These are phyloP conservation scores for Datnioides undecimradiatus DNA, from an alignment of 2,113 vertebrate species.

Conservation along the genomic window DNA sequence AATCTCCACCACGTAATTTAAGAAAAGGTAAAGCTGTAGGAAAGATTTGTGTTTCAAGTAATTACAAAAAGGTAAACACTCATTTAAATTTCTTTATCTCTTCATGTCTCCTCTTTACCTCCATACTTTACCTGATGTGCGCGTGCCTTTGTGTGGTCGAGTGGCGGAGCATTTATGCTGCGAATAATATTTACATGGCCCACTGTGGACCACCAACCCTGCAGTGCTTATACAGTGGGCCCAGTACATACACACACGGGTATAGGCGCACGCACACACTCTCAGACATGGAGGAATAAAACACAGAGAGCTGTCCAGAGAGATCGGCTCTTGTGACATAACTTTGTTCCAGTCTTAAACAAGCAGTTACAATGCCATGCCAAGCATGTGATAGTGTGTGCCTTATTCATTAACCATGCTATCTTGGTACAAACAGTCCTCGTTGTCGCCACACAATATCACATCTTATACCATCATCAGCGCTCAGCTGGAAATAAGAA, in stretches of 20 bases:
- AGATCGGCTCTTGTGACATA: slow-evolving; percentile 41
- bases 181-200: slow-evolving; percentile 75
- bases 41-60: background rate
- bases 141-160: slow-evolving; percentile 40
- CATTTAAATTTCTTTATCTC: slow-evolving; percentile 14
- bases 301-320: slow-evolving; percentile 29
- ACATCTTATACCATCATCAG: background rate
- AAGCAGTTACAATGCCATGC: slow-evolving; percentile 23
- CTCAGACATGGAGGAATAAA: slow-evolving; percentile 13
- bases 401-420: slow-evolving; percentile 35
- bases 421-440: slow-evolving; percentile 39
- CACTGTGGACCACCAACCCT: slow-evolving; percentile 70
- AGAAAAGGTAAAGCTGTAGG: background rate
- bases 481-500: background rate
- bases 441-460: background rate
- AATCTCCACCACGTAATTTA: no score
- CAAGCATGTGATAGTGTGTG: slow-evolving; percentile 38
- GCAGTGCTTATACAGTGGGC: slow-evolving; percentile 60
- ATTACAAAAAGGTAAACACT: background rate
- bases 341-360: slow-evolving; percentile 36
- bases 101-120: slow-evolving; percentile 11
- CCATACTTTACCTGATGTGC: slow-evolving; percentile 1
- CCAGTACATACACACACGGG: slow-evolving; percentile 33
- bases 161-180: slow-evolving; percentile 57
- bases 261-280: slow-evolving; percentile 21